A percentile compares a stretch with the other conserved stretches of the same genome.
Conservation (phyloP, 2,113 vertebrate genomes). For the Notothenia rossii region DNA sequence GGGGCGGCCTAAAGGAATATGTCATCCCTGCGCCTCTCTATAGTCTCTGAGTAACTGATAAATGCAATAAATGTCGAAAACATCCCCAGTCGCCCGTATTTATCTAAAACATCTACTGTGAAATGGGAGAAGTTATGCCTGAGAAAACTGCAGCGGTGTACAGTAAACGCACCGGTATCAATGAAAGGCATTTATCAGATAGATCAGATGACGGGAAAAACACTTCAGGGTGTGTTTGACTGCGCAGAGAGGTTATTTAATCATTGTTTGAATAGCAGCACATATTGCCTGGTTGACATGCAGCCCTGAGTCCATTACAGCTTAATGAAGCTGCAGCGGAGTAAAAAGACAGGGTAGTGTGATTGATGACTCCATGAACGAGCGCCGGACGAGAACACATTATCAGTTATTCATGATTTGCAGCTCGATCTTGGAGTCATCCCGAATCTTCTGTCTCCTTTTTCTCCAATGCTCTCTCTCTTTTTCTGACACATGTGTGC, state of each 20-base stretch:
- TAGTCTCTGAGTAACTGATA: too few relatives aligned
- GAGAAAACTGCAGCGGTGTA: neutral
- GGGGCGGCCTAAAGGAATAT: too few relatives aligned
- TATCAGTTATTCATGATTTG: conserved; percentile 62
- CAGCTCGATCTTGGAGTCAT: conserved; percentile 32
- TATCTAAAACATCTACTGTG: too few relatives aligned
- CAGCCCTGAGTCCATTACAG: conserved; percentile 58
- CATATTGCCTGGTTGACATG: conserved; percentile 44
- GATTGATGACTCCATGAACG: conserved; percentile 55
- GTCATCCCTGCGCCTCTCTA: too few relatives aligned
- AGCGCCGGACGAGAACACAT: conserved; percentile 30
- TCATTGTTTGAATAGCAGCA: conserved; percentile 58
- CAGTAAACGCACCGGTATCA: neutral
- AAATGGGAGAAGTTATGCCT: neutral
- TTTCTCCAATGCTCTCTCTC: neutral
- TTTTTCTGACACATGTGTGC: neutral
- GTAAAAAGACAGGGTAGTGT: neutral
- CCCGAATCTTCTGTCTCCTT: conserved; percentile 32
- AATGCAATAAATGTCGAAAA: too few relatives aligned
- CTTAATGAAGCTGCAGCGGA: conserved; percentile 53
- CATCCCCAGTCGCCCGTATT: too few relatives aligned
- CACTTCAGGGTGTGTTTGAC: conserved; percentile 16
- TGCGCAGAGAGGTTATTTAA: conserved; percentile 49
- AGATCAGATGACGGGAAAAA: neutral
- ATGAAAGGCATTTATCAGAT: conserved; percentile 31